Conservation (phyloP, 2,888 invertebrate genomes). For the Ectemnius continuus region DNA sequence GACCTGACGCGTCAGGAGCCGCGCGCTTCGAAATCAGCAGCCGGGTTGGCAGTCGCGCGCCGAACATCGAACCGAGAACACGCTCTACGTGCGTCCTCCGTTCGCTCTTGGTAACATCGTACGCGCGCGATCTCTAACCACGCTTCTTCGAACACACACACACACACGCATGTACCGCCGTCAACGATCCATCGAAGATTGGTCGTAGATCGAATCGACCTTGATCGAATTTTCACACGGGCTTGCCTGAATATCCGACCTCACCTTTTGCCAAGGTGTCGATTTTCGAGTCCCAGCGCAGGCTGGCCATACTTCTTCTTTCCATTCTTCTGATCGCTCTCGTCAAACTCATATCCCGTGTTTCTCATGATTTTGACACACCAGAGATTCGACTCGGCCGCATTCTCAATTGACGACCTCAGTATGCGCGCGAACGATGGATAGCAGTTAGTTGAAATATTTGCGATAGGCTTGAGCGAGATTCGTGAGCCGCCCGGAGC, state of each 20-base stretch:
- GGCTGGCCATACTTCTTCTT: too few relatives aligned
- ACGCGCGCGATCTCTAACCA: too few relatives aligned
- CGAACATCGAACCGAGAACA: conserved; percentile 67
- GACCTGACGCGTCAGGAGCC: conserved; percentile 71
- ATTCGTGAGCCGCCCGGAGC: neutral
- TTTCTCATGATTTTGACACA: too few relatives aligned
- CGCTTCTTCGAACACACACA: too few relatives aligned
- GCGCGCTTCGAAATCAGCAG: conserved; percentile 66
- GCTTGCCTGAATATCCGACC: neutral
- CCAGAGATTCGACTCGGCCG: too few relatives aligned
- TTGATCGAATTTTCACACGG: conserved; percentile 3
- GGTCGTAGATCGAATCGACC: neutral
- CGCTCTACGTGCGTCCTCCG: neutral
- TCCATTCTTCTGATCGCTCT: too few relatives aligned
- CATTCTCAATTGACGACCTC: neutral
- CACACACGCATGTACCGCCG: neutral
- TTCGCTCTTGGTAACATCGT: too few relatives aligned
- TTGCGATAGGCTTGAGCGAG: neutral
- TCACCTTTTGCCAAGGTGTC: too few relatives aligned
- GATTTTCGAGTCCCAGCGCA: too few relatives aligned
- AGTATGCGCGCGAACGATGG: conserved; percentile 24
- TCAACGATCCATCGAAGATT: neutral
- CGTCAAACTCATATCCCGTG: too few relatives aligned
- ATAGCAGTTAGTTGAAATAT: conserved; percentile 11
- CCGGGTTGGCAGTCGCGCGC: conserved; percentile 71